These are phyloP conservation scores for Notocelia uddmanniana DNA, from an alignment of 2,888 invertebrate genomes.

Conservation along the genomic window DNA sequence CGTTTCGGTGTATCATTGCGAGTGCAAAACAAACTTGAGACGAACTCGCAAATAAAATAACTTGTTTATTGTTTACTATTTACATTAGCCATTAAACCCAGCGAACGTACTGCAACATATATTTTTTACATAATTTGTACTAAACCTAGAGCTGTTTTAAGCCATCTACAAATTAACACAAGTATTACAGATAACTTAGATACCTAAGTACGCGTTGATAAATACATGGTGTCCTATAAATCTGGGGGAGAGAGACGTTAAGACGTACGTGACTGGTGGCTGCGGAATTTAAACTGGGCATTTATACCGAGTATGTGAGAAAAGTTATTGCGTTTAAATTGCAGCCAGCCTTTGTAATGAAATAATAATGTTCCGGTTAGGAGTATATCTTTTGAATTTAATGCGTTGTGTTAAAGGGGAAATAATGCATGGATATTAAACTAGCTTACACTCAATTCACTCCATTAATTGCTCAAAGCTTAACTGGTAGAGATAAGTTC, in stretches of 20 bases:
- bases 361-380: constrained; percentile 44
- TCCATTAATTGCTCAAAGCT: too few relatives aligned
- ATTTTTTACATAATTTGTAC: too few relatives aligned
- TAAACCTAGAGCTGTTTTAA: too few relatives aligned
- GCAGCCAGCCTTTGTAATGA: constrained; percentile 54
- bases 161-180: background rate
- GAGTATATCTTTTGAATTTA: constrained; percentile 40
- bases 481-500: too few relatives aligned
- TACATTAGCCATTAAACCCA: too few relatives aligned
- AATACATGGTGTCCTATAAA: constrained; percentile 70
- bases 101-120: too few relatives aligned
- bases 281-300: constrained; percentile 68
- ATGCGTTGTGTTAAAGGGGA: constrained; percentile 2
- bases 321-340: constrained; percentile 66
- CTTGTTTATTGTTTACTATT: too few relatives aligned
- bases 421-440: background rate
- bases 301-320: constrained; percentile 65
- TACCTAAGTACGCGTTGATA: constrained; percentile 59
- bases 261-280: constrained; percentile 67
- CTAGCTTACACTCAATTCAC: too few relatives aligned
- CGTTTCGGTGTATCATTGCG: too few relatives aligned
- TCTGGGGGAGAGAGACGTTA: constrained; percentile 67
- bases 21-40: too few relatives aligned
- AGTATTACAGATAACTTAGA: background rate
- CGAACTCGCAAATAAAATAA: too few relatives aligned